Base-by-base conservation (phyloP, 2,888 invertebrate species). In the Ectemnius lituratus region DNA sequence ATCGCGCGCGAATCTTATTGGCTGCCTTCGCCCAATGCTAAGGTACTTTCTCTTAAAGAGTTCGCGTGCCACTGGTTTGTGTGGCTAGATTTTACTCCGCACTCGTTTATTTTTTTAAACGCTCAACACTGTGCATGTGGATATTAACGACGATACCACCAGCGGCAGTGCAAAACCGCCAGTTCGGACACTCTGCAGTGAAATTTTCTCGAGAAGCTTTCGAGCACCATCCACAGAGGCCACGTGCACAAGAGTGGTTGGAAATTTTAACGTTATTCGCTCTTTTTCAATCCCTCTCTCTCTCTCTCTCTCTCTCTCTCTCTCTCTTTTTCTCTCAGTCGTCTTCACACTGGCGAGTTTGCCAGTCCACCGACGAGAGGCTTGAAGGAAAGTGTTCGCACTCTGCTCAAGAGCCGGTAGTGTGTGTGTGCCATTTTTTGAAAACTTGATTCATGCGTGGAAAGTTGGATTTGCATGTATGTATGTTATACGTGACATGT, bases 191-290 rank as follows among this genome's bases (percentile, higher is more conserved):
- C 65, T 62, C n/a, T 62, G 28, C 20, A 49, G 3, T 14, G 72
- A 77, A 76, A 71, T 76, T 72, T 76, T 56, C 62, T 65, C 65
- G 20, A 76, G 62, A 64, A 76, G 67, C 64, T 52, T 64, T 65
- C 62, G 62, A 60, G 37, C 45, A 11, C 1, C 11, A 23, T 49
- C 18, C 27, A 45, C 56, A 4, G 59, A 28, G 59, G 27, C 8
- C 18, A 20, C n/a, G 5, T 49, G 47, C 14, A 65, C 20, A 60
- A 72, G 76, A 71, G 64, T 69, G 59, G 52, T 16, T 16, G 52
- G n/a, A 52, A 45, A 58, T 16, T 4, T 52, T 27, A 52, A 52
- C 47, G 16, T 23, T 62, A 27, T 16, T 62, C 18, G 8, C 13
- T 14, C 8, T 47, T 8, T 47, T 23, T 62, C 16, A 14, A 1